Evolutionary conservation across 1,140 invertebrate genomes (phyloP).

Genomic region (Hypothenemus hampei): DNA sequence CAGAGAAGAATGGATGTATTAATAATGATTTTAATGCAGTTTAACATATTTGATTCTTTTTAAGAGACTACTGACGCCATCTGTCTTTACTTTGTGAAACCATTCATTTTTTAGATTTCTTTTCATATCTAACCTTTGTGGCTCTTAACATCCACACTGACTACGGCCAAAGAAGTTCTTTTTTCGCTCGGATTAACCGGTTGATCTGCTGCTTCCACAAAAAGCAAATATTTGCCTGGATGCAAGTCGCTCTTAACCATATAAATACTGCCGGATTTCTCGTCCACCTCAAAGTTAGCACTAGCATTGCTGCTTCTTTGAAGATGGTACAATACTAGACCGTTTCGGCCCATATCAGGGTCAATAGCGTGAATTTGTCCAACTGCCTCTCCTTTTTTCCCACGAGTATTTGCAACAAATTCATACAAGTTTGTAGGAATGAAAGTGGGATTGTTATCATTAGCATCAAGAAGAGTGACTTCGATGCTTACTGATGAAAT

Average conservation of each 20-base stretch:
- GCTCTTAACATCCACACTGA: slow-evolving; percentile 65
- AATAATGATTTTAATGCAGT: too few species aligned
- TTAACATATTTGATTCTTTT: too few species aligned
- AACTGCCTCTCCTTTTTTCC: slow-evolving; percentile 58
- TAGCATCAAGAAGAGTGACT: slow-evolving; percentile 73
- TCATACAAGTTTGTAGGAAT: slow-evolving; percentile 76
- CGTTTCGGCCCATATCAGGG: slow-evolving; percentile 75
- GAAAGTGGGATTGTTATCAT: slow-evolving; percentile 83
- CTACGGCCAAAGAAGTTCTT: slow-evolving; percentile 74
- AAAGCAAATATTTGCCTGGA: slow-evolving; percentile 68
- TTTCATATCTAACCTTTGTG: slow-evolving; percentile 50
- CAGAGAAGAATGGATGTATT: too few species aligned
- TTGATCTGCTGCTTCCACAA: slow-evolving; percentile 77
- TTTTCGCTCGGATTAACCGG: slow-evolving; percentile 75
- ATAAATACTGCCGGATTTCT: slow-evolving; percentile 64
- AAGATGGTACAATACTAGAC: slow-evolving; percentile 69
- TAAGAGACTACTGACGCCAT: too few species aligned
- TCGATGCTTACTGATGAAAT: slow-evolving; percentile 67
- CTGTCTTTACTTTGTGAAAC: too few species aligned
- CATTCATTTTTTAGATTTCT: too few species aligned
- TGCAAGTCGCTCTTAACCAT: slow-evolving; percentile 61
- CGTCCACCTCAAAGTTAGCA: slow-evolving; percentile 65
- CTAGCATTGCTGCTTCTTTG: slow-evolving; percentile 65
- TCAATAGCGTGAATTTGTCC: slow-evolving; percentile 74
- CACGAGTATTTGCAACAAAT: slow-evolving; percentile 64